Evolutionary conservation across 2,113 vertebrate genomes (phyloP), one percentile per base, ranked within the genome.

Genomic region (Aegithalos caudatus): DNA sequence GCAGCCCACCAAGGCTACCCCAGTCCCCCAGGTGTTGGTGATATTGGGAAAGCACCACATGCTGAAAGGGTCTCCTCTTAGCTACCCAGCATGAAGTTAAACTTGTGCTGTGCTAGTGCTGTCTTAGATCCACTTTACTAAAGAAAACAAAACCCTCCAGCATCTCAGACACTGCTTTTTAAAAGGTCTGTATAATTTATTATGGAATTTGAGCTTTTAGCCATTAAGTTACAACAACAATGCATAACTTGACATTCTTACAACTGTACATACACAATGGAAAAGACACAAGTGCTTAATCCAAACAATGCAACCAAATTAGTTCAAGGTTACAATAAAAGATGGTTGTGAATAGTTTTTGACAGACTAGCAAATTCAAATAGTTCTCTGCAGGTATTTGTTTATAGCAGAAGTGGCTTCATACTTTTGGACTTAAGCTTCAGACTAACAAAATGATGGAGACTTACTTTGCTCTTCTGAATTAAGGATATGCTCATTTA

Each of bases 211-310:
- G 35, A 95, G 48, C 67, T 94, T 87, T 90, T 78, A 96, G 51
- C 82, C 72, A 92, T 88, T 90, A 93, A 96, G 50, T 96, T 95
- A 96, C 94, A 96, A 93, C 90, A 94, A 91, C 94, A 92, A 70
- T 88, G 85, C 85, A 95, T 94, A 92, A 93, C 74, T 70, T 66
- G 76, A 95, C 92, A 88, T 90, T 89, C 87, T 88, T 90, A 93
- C 48, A 96, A 40, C 78, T 96, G 53, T 90, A 96, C 91, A 83
- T 67, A 94, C 80, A 95, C 93, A 88, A 81, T 90, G 96, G 83
- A 81, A 95, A 58, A 87, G 85, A 94, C 73, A 56, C 6, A 95
- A 66, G 79, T 88, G 82, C 92, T 95, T 86, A 90, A 90, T 88
- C 87, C 81, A 93, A 96, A 96, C 90, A 88, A 48, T 45, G 79